phyloP scores from a whole-genome alignment of 2,888 invertebrate species.

The Cheilosia urbana region DNA sequence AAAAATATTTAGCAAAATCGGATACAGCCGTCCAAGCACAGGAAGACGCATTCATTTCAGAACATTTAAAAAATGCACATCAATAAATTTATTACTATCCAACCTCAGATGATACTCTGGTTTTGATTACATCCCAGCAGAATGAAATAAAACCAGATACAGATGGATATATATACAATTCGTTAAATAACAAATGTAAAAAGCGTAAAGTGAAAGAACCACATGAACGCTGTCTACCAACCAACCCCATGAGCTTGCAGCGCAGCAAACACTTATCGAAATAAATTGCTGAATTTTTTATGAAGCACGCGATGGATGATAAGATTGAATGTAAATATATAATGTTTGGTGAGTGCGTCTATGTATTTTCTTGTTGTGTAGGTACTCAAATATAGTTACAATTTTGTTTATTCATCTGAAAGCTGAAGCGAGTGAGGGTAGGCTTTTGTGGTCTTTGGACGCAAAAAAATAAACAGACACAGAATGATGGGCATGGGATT shows the following conservation, averaged over 20 bases:
- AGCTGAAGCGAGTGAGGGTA: not conserved
- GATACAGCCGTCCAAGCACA: too few relatives aligned
- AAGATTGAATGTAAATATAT: not conserved
- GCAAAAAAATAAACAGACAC: not conserved
- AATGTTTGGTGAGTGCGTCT: not conserved
- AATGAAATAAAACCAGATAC: not conserved
- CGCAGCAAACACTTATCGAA: not conserved
- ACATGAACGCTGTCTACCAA: not conserved
- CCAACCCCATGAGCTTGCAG: not conserved
- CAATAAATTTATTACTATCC: too few relatives aligned
- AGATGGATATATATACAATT: not conserved
- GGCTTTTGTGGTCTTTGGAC: not conserved
- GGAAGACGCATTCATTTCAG: not conserved
- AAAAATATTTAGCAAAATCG: too few relatives aligned
- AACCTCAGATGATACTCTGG: too few relatives aligned
- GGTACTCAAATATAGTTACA: not conserved
- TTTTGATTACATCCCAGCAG: too few relatives aligned
- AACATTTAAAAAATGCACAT: not conserved
- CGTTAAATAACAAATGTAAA: too few relatives aligned
- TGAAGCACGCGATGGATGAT: not conserved
- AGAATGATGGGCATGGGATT: too few relatives aligned
- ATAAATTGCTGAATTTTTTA: constrained; percentile 3
- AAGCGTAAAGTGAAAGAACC: not conserved
- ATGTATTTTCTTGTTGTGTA: not conserved
- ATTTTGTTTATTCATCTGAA: not conserved